A percentile compares a stretch with the other conserved stretches of the same genome.
Conservation (phyloP, 2,797 vertebrate genomes). For the Vireo griseus region DNA sequence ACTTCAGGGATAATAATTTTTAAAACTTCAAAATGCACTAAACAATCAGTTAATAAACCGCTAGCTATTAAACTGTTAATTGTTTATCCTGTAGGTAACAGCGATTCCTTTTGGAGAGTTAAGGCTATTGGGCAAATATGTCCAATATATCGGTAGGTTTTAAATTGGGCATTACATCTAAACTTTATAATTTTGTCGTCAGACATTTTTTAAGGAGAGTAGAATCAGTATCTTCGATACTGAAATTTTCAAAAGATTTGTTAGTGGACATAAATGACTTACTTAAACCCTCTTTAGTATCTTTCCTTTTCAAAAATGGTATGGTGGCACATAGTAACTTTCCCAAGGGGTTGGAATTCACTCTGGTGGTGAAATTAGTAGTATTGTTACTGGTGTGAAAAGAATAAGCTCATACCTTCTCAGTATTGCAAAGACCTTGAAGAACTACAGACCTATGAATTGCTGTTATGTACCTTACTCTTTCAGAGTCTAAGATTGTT, state of each 20-base stretch:
- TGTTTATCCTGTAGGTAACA: background rate
- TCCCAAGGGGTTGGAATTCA: background rate
- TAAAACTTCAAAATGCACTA: background rate
- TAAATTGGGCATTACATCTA: background rate
- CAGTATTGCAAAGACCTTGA: background rate
- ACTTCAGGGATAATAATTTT: background rate
- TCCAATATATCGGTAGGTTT: background rate
- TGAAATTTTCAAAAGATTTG: background rate
- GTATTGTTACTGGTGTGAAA: background rate
- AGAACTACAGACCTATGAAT: background rate
- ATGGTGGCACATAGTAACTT: background rate
- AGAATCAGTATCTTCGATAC: background rate
- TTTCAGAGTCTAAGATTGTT: conserved; percentile 47
- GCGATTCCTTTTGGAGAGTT: background rate
- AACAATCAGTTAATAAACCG: background rate
- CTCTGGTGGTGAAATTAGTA: background rate
- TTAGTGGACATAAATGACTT: background rate
- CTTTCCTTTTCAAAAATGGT: background rate
- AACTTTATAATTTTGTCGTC: background rate
- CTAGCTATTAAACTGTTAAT: background rate
- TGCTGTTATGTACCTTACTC: background rate
- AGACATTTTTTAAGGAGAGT: background rate
- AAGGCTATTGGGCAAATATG: background rate
- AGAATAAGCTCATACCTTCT: background rate
- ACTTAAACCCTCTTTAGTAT: background rate